Conservation (phyloP, 2,888 invertebrate species). For the Poecilus cupreus region DNA sequence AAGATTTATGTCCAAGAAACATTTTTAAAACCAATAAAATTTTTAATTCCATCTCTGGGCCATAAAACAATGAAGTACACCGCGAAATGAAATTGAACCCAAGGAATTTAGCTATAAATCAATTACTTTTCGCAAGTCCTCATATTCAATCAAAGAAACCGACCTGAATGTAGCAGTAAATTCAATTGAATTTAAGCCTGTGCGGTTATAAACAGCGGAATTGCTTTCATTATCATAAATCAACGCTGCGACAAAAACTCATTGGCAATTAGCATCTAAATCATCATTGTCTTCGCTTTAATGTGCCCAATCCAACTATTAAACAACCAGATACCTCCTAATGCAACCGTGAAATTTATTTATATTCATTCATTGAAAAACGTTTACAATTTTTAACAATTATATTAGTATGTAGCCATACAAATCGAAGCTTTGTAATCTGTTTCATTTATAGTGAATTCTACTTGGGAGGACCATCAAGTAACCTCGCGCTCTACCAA, state of each 20-base stretch:
- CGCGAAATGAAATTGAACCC: neutral
- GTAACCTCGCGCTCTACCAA: no score
- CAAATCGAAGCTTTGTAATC: no score
- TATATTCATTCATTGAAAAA: no score
- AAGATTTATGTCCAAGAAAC: no score
- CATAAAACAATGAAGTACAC: neutral
- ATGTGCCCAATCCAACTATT: neutral
- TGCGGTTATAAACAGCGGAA: neutral
- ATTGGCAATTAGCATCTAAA: neutral
- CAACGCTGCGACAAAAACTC: neutral
- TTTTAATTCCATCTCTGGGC: neutral
- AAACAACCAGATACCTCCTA: neutral
- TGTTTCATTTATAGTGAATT: no score
- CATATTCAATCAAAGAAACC: slow-evolving; percentile 3
- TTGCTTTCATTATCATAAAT: neutral
- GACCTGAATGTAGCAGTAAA: neutral
- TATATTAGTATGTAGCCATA: no score
- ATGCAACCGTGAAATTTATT: no score
- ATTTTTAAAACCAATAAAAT: neutral
- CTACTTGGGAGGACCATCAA: no score
- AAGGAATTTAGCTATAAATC: neutral
- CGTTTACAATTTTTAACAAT: no score
- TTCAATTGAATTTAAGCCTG: neutral
- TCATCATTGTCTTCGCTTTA: neutral
- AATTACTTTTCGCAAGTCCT: slow-evolving; percentile 3